These are phyloP conservation scores for Indri indri DNA, from an alignment of 2,113 vertebrate genomes.

Conservation along the genomic window DNA sequence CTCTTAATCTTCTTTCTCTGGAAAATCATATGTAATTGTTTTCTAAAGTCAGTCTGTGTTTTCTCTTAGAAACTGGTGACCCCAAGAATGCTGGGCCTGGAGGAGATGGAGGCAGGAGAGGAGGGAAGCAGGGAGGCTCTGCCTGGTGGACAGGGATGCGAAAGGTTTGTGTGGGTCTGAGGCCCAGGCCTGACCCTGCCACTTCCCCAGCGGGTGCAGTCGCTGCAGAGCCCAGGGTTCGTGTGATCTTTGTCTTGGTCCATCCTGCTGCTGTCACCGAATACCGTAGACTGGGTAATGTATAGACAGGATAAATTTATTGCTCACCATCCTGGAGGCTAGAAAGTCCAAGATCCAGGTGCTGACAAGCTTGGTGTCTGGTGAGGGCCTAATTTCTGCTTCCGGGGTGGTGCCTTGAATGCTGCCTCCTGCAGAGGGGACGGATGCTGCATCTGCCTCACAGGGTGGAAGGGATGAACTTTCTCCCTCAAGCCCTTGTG, in stretches of 20 bases:
- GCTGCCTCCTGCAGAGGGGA: neutral
- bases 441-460: neutral
- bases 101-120: slow-evolving; percentile 16
- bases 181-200: neutral
- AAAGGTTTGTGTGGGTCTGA: slow-evolving; percentile 48
- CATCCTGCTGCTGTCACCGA: neutral
- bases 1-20: neutral
- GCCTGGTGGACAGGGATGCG: slow-evolving; percentile 68
- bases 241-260: neutral
- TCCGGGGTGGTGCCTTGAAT: neutral
- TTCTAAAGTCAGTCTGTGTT: neutral
- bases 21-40: neutral
- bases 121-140: slow-evolving; percentile 42
- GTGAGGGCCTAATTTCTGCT: neutral
- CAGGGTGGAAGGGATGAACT: neutral
- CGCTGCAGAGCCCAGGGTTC: neutral
- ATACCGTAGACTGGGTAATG: neutral
- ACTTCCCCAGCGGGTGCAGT: too few species aligned
- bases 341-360: neutral
- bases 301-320: neutral
- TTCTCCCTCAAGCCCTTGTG: neutral
- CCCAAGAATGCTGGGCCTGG: slow-evolving; percentile 26
- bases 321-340: neutral
- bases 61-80: slow-evolving; percentile 12
- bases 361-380: neutral